Evolutionary conservation across 2,113 vertebrate species (phyloP), one percentile per base, ranked within the genome.

Genomic region (Tor tambroides): DNA sequence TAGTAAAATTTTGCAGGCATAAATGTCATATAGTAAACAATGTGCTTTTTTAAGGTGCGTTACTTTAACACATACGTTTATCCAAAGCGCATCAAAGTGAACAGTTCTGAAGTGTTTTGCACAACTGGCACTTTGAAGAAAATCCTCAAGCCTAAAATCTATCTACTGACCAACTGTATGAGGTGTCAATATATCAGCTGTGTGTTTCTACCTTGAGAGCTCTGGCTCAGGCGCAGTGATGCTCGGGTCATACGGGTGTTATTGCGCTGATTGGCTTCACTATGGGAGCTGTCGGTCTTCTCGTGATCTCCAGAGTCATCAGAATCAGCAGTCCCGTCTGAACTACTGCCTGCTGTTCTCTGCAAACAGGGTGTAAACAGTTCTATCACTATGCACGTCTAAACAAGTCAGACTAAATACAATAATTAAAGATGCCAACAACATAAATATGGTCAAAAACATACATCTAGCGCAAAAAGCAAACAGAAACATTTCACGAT

Each of bases 261-360:
- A 17, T 97, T 94, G 1, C 95, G 94, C 0, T 95, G 94, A 1
- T 96, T 95, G n/a, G 96, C 97, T 7, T 99, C 98, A 1, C 98
- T 98, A 89, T 99, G 97, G 0, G 98, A 99, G 90, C 98, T 98
- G 92, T 99, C 98, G 6, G 98, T 99, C 84, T 98, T 98, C 89
- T 99, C 98, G 0, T 97, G 96, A 54, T 99, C 98, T 81, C 96
- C 98, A 28, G 98, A 99, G 83, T 98, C 98, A 93, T 99, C 98
- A 0, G 98, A 99, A 94, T 99, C 98, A 94, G 98, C 98, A 0
- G 98, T 99, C 21, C 97, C 97, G 83, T 99, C 98, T 46, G 98
- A 98, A 93, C 97, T 98, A 87, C 98, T 99, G 78, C 97, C 98
- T 30, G 97, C 97, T 43, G 97, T 97, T 94, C 98, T 97, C 97